Base-by-base conservation (phyloP, 37 sponge, comb jelly and placozoan genomes). In the Crambe crambe region DNA sequence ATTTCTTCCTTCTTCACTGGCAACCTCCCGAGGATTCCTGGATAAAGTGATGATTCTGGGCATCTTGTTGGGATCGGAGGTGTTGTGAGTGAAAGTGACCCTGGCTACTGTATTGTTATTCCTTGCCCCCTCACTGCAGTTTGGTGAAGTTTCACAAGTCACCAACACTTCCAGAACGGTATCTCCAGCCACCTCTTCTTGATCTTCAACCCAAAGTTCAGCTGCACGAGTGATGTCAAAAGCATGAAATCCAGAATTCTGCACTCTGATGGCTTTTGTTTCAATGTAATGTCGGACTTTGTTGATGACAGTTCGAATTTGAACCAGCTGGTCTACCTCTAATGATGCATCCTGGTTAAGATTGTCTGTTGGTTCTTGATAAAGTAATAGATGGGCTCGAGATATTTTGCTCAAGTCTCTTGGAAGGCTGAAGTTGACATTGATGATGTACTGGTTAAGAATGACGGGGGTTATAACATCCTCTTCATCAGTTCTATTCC, bases 321-420 rank as follows among this genome's bases (percentile, higher is more conserved):
- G 79, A 17, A 86, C 80, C n/a, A 65, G 79, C 42, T 86, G 86
- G 23, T 44, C 27, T 26, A 1, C 18, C 27, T 82, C 82, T 32
- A 23, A 35, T 35, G 61, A 60, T 25, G n/a, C 29, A 27, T 42
- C 35, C 22, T 56, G 72, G 3, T 67, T 60, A 1, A 35, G 44
- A 26, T 72, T 73, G 34, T 26, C 34, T 34, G 85, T 29, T 5
- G 56, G 70, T 40, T 37, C 32, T 54, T 89, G 90, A 80, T 77
- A 84, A 15, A 89, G 77, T 15, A 89, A 75, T 8, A 89, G 85
- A 23, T 89, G 67, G 29, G 86, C 86, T 35, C 74, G 62, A 0
- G 72, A 64, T 1, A 86, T 63, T 37, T 64, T 56, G 21, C 37
- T 64, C 21, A 72, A 80, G 32, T 73, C 42, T 40, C 38, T 42